Evolutionary conservation across 2,888 invertebrate species (phyloP).

Genomic region (Argyra leucocephala): DNA sequence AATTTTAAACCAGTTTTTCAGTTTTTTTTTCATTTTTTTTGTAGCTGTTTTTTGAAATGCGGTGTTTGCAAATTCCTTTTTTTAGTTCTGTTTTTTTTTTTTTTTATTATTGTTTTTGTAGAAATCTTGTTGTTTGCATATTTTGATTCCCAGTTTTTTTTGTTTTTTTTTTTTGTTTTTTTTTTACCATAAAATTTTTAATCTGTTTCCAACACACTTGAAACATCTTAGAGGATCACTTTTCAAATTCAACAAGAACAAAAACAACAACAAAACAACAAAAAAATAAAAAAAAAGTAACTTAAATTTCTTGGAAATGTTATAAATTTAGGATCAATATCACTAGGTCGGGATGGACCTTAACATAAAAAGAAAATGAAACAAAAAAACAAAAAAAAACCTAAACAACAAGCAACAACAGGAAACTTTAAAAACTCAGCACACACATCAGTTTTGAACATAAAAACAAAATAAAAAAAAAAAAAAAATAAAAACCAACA

Average conservation of each 20-base stretch:
- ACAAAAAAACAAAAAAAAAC: background rate
- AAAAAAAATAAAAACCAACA: no score
- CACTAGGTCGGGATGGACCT: background rate
- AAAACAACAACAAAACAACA: background rate
- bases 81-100: background rate
- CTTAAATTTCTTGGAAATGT: constrained; percentile 2
- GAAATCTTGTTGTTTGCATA: background rate
- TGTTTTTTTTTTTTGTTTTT: background rate
- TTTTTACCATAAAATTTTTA: background rate
- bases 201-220: constrained; percentile 2
- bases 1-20: background rate
- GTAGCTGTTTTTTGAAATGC: background rate
- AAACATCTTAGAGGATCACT: background rate
- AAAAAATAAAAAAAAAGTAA: background rate
- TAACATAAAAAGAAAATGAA: background rate
- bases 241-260: background rate
- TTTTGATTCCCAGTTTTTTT: no score
- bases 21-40: background rate
- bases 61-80: background rate
- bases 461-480: no score
- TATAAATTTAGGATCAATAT: constrained; percentile 6
- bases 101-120: background rate
- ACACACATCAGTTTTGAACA: no score
- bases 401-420: no score
- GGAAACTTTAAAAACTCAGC: no score